Conservation (phyloP, 2,888 invertebrate genomes). For the Dryobotodes eremita region DNA sequence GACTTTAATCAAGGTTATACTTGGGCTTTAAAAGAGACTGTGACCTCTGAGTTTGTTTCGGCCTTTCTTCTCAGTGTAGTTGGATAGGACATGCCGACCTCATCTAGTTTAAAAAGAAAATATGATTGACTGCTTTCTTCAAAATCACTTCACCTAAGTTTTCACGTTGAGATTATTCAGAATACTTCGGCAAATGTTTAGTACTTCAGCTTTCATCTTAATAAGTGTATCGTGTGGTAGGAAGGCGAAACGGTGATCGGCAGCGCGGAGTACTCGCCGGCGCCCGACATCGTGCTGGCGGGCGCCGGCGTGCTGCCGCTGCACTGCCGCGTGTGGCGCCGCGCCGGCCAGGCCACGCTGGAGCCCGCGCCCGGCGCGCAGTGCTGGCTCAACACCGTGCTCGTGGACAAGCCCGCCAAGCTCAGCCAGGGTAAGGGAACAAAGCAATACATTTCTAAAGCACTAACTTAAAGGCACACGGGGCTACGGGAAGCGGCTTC, state of each 20-base stretch:
- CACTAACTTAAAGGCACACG: not conserved
- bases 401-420: slow-evolving; percentile 94
- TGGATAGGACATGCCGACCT: too few species aligned
- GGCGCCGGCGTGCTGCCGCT: slow-evolving; percentile 95
- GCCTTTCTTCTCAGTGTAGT: too few species aligned
- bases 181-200: not conserved
- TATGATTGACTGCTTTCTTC: too few species aligned
- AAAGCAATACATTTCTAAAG: too few species aligned
- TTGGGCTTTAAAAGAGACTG: too few species aligned
- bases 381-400: slow-evolving; percentile 96
- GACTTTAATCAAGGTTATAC: too few species aligned
- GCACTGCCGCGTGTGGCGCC: slow-evolving; percentile 94
- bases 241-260: slow-evolving; percentile 97
- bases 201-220: not conserved
- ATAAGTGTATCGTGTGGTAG: slow-evolving; percentile 75
- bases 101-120: too few species aligned
- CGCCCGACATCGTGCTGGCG: slow-evolving; percentile 94
- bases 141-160: too few species aligned
- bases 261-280: slow-evolving; percentile 92
- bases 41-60: too few species aligned
- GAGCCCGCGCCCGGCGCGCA: slow-evolving; percentile 93
- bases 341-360: slow-evolving; percentile 93
- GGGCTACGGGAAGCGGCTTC: not conserved
- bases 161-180: not conserved
- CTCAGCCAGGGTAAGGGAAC: slow-evolving; percentile 93